Evolutionary conservation across 92 coral and sea anemone genomes (phyloP), one percentile per base, ranked within the genome.

Genomic region (Phenganax subtilis): DNA sequence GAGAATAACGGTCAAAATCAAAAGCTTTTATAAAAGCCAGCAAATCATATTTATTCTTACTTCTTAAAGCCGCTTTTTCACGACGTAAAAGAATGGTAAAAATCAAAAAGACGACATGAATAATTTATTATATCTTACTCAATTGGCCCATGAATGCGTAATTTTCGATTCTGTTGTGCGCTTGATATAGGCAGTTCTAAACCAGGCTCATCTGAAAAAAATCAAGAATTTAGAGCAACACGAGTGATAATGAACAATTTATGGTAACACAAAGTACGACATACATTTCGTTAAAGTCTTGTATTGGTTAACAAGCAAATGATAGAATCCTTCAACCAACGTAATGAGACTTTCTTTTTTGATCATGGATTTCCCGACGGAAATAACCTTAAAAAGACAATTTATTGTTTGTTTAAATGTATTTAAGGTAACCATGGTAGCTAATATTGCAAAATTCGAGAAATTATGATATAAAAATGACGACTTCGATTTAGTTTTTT

Each of bases 221-320:
- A 55, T 6, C 0, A 7, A 59, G 16, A 59, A 59, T 12, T 59
- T 20, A 59, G 2, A 59, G 15, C 25, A 57, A 60, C 84, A 55
- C 28, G 55, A n/a, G 61, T 29, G 60, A 28, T 12, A 20, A 54
- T 12, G 55, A 44, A 14, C 54, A 17, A 57, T 31, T 54, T 51
- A 1, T 31, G 6, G n/a, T 47, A 27, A 29, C 51, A 51, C n/a
- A 12, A 10, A 15, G 16, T 1, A 56, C 6, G 2, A 51, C 83
- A 10, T 85, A 91, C 92, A 88, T 83, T 75, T 82, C 6, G 86
- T 72, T 72, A 94, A 91, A 47, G 73, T 84, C 59, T 85, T 87
- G 89, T 94, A 92, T 72, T 93, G 94, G 76, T 94, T 94, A 16
- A 92, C 94, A 87, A 90, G 80, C 16, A 94, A 90, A 66, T 92